Evolutionary conservation across 1,140 invertebrate genomes (phyloP).

Genomic region (Phortica variegata): DNA sequence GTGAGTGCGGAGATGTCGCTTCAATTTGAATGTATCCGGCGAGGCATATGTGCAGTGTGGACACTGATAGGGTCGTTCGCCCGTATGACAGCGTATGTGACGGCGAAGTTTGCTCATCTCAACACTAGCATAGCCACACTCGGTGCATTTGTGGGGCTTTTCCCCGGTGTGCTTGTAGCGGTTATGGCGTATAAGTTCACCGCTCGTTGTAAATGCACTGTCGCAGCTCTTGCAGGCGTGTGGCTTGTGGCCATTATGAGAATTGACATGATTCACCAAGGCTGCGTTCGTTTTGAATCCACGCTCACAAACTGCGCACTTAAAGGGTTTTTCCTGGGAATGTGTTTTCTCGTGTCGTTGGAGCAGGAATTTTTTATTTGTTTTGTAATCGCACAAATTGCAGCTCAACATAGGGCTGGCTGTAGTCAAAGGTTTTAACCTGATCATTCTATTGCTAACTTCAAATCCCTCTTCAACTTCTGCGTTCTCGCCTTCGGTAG

Average conservation of each 20-base stretch:
- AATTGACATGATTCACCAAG: constrained; percentile 94
- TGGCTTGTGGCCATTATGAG: constrained; percentile 93
- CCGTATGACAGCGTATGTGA: constrained; percentile 92
- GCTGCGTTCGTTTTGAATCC: constrained; percentile 94
- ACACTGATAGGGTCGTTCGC: constrained; percentile 72
- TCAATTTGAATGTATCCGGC: constrained; percentile 96
- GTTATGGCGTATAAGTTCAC: constrained; percentile 90
- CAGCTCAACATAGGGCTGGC: constrained; percentile 76
- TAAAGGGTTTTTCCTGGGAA: constrained; percentile 91
- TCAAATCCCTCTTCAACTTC: constrained; percentile 57
- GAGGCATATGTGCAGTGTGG: constrained; percentile 96
- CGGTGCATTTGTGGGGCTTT: constrained; percentile 91
- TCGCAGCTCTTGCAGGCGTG: constrained; percentile 93
- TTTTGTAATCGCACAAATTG: constrained; percentile 88
- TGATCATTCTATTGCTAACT: constrained; percentile 24
- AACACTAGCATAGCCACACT: constrained; percentile 94
- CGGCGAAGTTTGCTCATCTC: constrained; percentile 90
- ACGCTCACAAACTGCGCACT: constrained; percentile 87
- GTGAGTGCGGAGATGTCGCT: constrained; percentile 92
- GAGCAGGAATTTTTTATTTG: constrained; percentile 83
- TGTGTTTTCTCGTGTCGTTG: constrained; percentile 95
- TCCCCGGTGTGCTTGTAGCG: constrained; percentile 91
- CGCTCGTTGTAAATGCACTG: constrained; percentile 92
- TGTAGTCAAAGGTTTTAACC: constrained; percentile 20
- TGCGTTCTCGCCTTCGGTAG: constrained; percentile 63